Conservation (phyloP, 2,797 vertebrate genomes). For the Novumbra hubbsi region DNA sequence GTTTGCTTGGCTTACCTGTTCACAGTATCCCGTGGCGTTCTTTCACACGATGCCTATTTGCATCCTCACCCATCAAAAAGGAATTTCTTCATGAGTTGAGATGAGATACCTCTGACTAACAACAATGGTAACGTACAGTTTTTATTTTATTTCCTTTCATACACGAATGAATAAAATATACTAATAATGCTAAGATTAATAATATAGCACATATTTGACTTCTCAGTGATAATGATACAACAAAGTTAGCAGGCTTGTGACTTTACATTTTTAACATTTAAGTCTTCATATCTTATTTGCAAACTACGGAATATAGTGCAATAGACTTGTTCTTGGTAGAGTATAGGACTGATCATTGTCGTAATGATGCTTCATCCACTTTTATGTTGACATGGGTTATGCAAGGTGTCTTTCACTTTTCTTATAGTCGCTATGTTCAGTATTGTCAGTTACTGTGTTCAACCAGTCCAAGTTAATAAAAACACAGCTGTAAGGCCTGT, state of each 20-base stretch:
- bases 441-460: neutral
- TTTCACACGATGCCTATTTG: constrained; percentile 46
- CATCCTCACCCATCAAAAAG: constrained; percentile 44
- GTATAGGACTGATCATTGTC: neutral
- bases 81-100: constrained; percentile 53
- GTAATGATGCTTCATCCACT: neutral
- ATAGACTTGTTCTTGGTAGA: neutral
- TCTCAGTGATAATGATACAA: constrained; percentile 11
- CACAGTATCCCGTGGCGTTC: constrained; percentile 27
- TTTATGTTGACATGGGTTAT: neutral
- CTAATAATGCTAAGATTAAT: neutral
- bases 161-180: neutral
- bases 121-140: constrained; percentile 65
- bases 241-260: constrained; percentile 42
- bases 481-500: neutral
- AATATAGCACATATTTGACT: neutral
- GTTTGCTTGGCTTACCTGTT: constrained; percentile 7
- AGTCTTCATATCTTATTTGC: neutral
- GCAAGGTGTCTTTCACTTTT: neutral
- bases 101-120: constrained; percentile 25
- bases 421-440: neutral
- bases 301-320: neutral
- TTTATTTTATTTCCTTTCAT: constrained; percentile 21
- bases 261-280: neutral
- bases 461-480: neutral